Percentiles rank a stretch among this genome's conserved stretches.
These are phyloP conservation scores for Glyptemys insculpta DNA, from an alignment of 2,797 vertebrate genomes.

Conservation along the genomic window DNA sequence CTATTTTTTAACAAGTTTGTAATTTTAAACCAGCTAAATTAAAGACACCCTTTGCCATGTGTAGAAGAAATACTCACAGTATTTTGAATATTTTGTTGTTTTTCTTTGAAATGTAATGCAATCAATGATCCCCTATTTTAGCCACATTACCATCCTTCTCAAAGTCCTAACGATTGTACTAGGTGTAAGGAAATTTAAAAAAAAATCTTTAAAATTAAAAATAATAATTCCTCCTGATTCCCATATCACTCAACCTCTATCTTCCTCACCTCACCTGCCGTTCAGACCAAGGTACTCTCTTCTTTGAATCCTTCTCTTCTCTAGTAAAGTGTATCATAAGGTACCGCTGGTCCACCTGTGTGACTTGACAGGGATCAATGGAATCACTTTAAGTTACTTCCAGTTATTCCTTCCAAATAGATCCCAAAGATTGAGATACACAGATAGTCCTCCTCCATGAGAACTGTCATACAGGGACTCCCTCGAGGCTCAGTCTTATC, in stretches of 20 bases:
- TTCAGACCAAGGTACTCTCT: background rate
- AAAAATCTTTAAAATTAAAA: background rate
- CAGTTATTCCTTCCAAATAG: background rate
- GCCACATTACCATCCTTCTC: background rate
- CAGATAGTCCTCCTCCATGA: background rate
- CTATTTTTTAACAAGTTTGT: background rate
- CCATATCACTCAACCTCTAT: background rate
- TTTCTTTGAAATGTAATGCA: accelerated
- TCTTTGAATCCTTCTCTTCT: background rate
- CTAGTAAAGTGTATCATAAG: background rate
- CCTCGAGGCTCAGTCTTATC: background rate
- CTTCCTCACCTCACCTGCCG: background rate
- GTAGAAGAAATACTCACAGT: background rate
- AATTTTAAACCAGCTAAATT: background rate
- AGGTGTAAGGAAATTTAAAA: background rate
- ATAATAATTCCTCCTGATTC: background rate
- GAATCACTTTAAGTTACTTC: conserved; percentile 14
- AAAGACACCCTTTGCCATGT: background rate
- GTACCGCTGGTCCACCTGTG: background rate
- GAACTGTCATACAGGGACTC: background rate
- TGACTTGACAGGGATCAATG: background rate
- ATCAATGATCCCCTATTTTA: accelerated
- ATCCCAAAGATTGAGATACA: background rate
- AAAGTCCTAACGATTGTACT: background rate
- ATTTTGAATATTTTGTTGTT: background rate